Evolutionary conservation across 2,888 invertebrate genomes (phyloP).

Genomic region (Pterostichus niger): DNA sequence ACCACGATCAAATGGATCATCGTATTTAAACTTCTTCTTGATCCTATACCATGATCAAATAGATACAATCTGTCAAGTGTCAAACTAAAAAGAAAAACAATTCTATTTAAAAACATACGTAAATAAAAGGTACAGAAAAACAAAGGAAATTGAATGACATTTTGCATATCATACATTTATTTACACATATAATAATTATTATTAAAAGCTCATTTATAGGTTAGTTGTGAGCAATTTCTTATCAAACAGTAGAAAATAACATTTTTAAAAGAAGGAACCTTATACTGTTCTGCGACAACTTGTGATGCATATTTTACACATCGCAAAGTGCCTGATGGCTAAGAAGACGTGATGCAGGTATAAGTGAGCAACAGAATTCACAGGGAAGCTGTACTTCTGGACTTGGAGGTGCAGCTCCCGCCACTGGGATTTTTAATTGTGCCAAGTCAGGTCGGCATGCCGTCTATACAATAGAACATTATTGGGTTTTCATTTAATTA

Average conservation of each 20-base stretch:
- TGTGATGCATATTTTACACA: background rate
- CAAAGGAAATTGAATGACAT: background rate
- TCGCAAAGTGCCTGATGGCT: slow-evolving; percentile 79
- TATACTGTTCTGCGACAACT: too few species aligned
- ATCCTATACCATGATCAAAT: slow-evolving; percentile 2
- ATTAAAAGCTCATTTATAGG: background rate
- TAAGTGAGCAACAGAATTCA: slow-evolving; percentile 80
- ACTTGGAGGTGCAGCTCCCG: slow-evolving; percentile 18
- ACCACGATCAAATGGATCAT: slow-evolving; percentile 25
- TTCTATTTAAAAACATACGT: too few species aligned
- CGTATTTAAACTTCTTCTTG: background rate
- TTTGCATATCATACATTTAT: background rate
- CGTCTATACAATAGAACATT: slow-evolving; percentile 69
- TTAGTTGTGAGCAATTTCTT: too few species aligned
- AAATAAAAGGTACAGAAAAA: too few species aligned
- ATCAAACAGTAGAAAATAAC: too few species aligned
- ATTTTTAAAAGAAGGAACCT: too few species aligned
- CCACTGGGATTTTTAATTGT: slow-evolving; percentile 69
- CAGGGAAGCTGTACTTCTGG: slow-evolving; percentile 80
- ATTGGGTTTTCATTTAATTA: too few species aligned
- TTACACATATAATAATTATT: background rate
- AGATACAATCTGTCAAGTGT: background rate
- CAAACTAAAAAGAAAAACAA: too few species aligned
- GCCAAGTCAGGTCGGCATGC: slow-evolving; percentile 77
- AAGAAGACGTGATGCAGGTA: slow-evolving; percentile 79